Percentiles rank a stretch among this genome's conserved stretches.
Evolutionary conservation across 2,888 invertebrate species (phyloP).

Genomic region (Hermaeophaga mercurialis): DNA sequence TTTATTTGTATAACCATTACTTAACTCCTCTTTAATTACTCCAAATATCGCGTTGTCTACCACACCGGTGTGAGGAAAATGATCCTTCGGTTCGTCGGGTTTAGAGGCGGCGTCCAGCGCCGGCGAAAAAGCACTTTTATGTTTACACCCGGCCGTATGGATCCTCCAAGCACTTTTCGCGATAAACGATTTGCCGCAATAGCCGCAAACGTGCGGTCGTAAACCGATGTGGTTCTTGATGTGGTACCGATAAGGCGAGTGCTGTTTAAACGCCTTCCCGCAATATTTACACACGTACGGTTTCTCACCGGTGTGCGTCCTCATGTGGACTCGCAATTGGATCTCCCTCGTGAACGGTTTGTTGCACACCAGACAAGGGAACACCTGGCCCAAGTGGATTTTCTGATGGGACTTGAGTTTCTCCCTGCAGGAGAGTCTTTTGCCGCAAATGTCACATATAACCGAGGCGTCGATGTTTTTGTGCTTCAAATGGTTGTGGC

Average conservation of each 20-base stretch:
- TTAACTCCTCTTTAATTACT: conserved; percentile 7
- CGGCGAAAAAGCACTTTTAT: conserved; percentile 3
- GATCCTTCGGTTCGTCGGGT: background rate
- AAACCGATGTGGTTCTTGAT: conserved; percentile 66
- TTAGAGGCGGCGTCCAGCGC: background rate
- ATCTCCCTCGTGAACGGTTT: conserved; percentile 35
- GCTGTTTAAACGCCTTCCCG: conserved; percentile 53
- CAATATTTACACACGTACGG: conserved; percentile 48
- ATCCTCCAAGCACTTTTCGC: conserved; percentile 53
- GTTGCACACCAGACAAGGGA: conserved; percentile 23
- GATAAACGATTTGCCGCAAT: conserved; percentile 65
- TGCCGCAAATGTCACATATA: conserved; percentile 31
- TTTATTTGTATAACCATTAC: too few relatives aligned
- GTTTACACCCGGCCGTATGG: conserved; percentile 21
- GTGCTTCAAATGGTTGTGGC: conserved; percentile 44
- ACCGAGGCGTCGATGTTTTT: conserved; percentile 56
- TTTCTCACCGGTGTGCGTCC: conserved; percentile 51
- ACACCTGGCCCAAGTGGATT: conserved; percentile 29
- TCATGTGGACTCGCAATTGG: conserved; percentile 42
- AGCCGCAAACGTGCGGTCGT: conserved; percentile 62
- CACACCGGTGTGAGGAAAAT: background rate
- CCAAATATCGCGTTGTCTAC: background rate
- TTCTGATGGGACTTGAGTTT: conserved; percentile 28
- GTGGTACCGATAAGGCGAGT: conserved; percentile 56
- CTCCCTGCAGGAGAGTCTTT: conserved; percentile 25